These are phyloP conservation scores for Penelope pileata DNA, from an alignment of 2,113 vertebrate species.

Conservation along the genomic window DNA sequence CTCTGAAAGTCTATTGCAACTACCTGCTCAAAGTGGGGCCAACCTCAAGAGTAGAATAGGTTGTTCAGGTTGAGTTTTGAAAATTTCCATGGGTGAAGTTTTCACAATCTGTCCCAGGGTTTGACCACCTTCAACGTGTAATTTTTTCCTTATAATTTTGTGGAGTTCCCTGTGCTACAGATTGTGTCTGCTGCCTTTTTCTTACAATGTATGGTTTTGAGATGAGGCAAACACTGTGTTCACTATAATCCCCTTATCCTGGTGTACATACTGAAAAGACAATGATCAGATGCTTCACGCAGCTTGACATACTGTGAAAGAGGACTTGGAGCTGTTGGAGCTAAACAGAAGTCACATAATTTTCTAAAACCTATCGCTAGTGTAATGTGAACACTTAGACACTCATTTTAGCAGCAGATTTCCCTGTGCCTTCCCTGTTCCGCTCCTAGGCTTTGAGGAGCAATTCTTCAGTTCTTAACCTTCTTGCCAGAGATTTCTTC, in stretches of 20 bases:
- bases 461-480: constrained; percentile 50
- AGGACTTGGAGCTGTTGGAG: background rate
- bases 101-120: background rate
- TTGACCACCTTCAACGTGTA: background rate
- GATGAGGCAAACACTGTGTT: background rate
- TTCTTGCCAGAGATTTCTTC: constrained; percentile 55
- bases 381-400: background rate
- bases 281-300: background rate
- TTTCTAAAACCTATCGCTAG: background rate
- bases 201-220: background rate
- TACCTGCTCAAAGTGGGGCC: background rate
- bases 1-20: background rate
- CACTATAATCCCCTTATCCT: background rate
- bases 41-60: background rate
- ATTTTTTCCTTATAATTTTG: background rate
- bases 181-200: background rate
- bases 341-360: background rate
- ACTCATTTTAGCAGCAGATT: background rate
- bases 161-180: background rate
- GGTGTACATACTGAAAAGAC: background rate
- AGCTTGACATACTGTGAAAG: background rate
- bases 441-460: background rate
- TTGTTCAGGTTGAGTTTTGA: background rate
- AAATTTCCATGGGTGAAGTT: background rate
- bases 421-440: background rate